Evolutionary conservation across 92 coral and sea anemone species (phyloP).

Genomic region (Phenganax subtilis): DNA sequence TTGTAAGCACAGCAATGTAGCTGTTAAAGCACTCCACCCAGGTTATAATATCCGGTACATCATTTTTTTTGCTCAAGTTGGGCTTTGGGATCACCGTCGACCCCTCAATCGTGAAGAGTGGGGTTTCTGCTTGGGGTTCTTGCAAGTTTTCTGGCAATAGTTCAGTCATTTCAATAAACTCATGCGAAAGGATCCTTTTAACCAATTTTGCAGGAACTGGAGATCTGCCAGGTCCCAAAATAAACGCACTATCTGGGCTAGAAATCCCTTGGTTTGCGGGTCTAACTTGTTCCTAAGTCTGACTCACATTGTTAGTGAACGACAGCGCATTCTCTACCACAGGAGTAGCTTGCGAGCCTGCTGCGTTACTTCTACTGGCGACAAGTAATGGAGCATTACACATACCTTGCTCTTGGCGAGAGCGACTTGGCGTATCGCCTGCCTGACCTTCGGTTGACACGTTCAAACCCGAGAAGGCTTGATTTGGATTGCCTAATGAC

Average conservation of each 20-base stretch:
- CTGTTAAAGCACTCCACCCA: conserved; percentile 25
- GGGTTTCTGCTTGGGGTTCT: not conserved
- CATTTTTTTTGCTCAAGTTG: conserved; percentile 3
- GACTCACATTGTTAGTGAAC: too few species aligned
- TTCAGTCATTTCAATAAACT: conserved; percentile 3
- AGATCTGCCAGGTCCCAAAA: conserved; percentile 21
- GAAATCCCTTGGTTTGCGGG: too few species aligned
- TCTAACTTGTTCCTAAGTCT: too few species aligned
- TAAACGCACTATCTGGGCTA: not conserved
- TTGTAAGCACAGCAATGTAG: not conserved
- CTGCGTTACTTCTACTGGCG: too few species aligned
- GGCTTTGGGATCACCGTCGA: not conserved
- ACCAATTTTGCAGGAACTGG: conserved; percentile 16
- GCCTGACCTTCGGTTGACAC: too few species aligned
- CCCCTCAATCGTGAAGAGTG: not conserved
- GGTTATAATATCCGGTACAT: not conserved
- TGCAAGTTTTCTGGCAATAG: not conserved
- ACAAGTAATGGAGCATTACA: too few species aligned
- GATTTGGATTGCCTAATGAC: too few species aligned
- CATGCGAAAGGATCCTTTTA: not conserved
- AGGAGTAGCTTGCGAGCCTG: too few species aligned
- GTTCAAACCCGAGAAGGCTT: too few species aligned
- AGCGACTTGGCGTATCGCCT: too few species aligned
- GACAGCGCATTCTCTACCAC: too few species aligned
- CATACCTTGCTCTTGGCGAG: too few species aligned